Conservation (phyloP, 1,140 invertebrate genomes). For the Drosophila orena region DNA sequence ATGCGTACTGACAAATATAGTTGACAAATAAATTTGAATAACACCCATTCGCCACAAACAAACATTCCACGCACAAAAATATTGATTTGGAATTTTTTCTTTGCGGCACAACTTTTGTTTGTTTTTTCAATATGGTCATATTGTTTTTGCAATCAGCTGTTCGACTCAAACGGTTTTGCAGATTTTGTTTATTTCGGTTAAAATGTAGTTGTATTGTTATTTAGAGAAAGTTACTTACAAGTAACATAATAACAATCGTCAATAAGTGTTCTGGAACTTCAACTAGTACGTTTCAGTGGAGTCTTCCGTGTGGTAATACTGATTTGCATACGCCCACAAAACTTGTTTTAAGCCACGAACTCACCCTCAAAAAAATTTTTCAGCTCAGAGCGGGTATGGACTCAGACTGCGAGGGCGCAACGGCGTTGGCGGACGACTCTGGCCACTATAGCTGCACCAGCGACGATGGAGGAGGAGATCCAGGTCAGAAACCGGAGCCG, state of each 20-base stretch:
- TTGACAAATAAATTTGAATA: too few relatives aligned
- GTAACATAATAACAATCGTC: not conserved
- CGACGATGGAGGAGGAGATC: slow-evolving; percentile 29
- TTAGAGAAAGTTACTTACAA: not conserved
- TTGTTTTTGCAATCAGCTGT: slow-evolving; percentile 49
- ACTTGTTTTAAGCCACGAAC: slow-evolving; percentile 14
- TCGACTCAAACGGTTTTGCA: slow-evolving; percentile 17
- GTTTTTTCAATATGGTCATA: slow-evolving; percentile 30
- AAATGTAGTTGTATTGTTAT: slow-evolving; percentile 53
- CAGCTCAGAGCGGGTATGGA: slow-evolving; percentile 57
- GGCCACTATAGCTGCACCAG: slow-evolving; percentile 64
- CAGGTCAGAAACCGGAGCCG: not conserved
- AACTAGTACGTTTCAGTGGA: not conserved
- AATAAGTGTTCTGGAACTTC: not conserved
- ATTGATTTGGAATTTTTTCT: slow-evolving; percentile 23
- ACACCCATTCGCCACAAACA: too few relatives aligned
- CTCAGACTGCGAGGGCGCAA: slow-evolving; percentile 29
- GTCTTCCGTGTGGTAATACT: not conserved
- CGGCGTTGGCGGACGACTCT: slow-evolving; percentile 57
- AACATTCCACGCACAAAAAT: too few relatives aligned
- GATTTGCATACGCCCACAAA: slow-evolving; percentile 31
- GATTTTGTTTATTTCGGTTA: slow-evolving; percentile 51
- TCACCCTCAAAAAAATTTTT: slow-evolving; percentile 17
- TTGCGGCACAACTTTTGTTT: not conserved
- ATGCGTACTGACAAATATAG: too few relatives aligned